These are phyloP conservation scores for Empidonax alnorum DNA, from an alignment of 2,113 vertebrate species.

Conservation along the genomic window DNA sequence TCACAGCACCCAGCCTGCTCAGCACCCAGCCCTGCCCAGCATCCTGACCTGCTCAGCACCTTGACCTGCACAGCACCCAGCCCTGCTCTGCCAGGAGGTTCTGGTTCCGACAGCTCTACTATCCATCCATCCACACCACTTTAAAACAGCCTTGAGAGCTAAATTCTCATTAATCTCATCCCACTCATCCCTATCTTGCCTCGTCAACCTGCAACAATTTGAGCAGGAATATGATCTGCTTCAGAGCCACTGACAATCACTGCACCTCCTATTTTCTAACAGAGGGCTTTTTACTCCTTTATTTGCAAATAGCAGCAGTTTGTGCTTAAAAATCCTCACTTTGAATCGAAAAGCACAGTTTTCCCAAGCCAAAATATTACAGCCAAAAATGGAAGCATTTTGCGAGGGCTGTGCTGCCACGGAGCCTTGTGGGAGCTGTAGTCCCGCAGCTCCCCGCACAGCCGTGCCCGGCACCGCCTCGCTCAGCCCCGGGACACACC, in stretches of 20 bases:
- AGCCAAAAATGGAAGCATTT: neutral
- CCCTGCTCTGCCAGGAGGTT: neutral
- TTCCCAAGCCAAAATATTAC: neutral
- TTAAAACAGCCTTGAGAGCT: neutral
- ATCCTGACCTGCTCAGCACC: neutral
- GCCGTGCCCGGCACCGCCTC: fast-evolving
- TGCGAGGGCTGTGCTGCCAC: neutral
- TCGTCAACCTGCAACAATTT: neutral
- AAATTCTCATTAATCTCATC: neutral
- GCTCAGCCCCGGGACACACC: fast-evolving
- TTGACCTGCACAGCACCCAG: neutral
- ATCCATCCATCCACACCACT: fast-evolving
- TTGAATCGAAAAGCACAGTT: neutral
- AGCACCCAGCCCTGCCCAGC: neutral
- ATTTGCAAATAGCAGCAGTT: neutral
- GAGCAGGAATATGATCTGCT: neutral
- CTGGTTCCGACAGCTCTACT: neutral
- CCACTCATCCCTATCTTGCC: neutral
- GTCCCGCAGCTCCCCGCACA: neutral
- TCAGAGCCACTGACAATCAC: neutral
- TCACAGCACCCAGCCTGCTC: neutral
- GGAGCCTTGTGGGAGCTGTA: slow-evolving; percentile 9
- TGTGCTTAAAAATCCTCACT: neutral
- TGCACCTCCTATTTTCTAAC: neutral
- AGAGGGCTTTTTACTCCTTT: neutral